Evolutionary conservation across 1,140 invertebrate species (phyloP), one percentile per base, ranked within the genome.

Genomic region (Drosophila chauvacae): DNA sequence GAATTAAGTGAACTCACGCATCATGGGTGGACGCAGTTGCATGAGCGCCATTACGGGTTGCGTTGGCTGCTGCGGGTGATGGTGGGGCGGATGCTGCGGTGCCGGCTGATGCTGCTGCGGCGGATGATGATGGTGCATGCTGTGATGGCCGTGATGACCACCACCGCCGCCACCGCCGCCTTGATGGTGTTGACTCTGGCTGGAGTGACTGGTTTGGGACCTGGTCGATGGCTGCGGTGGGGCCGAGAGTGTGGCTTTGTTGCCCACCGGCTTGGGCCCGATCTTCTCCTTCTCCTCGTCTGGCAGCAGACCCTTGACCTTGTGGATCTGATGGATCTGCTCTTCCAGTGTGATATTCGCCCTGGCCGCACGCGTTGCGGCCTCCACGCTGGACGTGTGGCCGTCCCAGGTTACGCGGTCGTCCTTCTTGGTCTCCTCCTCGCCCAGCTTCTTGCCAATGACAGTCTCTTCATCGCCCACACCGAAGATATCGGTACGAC

Each of bases 401-500:
- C 98, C 98, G 93, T 99, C 98, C 98, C 98, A 99, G 26, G 97
- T 98, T 2, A 98, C 97, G 80, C 97, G 98, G 90, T 98, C 97
- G 91, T 97, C 96, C 92, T 96, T 96, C 76, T 95, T 95, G 74
- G 95, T 96, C 93, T 96, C 98, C 88, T 99, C 98, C 93, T 99
- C 98, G 10, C 99, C 99, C 77, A 99, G 98, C 93, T 99, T 99
- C 93, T 99, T 98, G 95, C 99, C 99, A 93, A 99, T 99, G 3
- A 97, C 97, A 0, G 98, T 99, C 94, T 99, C 99, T 93, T 99
- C 98, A 88, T 98, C 97, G 72, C 98, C 99, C 63, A 98, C 96
- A 94, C 99, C 99, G 92, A 99, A 99, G 93, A 99, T 99, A 95
- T 99, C 99, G 4, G 99, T 99, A 96, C 99, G 97, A 80, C 98